Percentiles rank a stretch among this genome's conserved stretches.
phyloP scores from a whole-genome alignment of 2,888 invertebrate species.

The Lycia hirtaria region DNA sequence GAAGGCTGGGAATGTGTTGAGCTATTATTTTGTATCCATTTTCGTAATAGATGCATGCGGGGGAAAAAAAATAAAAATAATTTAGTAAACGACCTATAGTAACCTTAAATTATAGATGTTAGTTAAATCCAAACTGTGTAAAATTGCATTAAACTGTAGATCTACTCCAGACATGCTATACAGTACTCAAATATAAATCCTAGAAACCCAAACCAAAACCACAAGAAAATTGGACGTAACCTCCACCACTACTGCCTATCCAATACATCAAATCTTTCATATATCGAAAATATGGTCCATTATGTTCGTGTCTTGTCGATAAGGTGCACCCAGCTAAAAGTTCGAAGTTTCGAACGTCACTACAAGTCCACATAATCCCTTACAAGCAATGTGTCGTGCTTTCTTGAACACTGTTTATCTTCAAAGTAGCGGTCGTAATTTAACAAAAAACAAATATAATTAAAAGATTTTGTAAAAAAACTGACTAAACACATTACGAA shows the following conservation, averaged over 20 bases:
- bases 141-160: slow-evolving; percentile 48
- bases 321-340: slow-evolving; percentile 54
- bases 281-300: slow-evolving; percentile 31
- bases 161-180: slow-evolving; percentile 51
- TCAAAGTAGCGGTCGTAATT: slow-evolving; percentile 57
- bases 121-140: slow-evolving; percentile 54
- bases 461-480: neutral
- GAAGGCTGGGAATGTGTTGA: slow-evolving; percentile 84
- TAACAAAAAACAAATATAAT: slow-evolving; percentile 32
- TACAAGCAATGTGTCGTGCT: slow-evolving; percentile 68
- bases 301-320: slow-evolving; percentile 47
- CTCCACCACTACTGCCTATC: slow-evolving; percentile 37
- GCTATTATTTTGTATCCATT: slow-evolving; percentile 69
- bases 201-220: slow-evolving; percentile 33
- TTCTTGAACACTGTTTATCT: slow-evolving; percentile 55
- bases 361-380: slow-evolving; percentile 57
- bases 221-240: slow-evolving; percentile 35
- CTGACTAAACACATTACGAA: neutral
- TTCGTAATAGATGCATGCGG: slow-evolving; percentile 76
- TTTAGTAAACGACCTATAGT: slow-evolving; percentile 48
- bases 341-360: slow-evolving; percentile 48
- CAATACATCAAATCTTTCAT: slow-evolving; percentile 27
- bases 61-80: slow-evolving; percentile 66
- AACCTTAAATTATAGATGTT: slow-evolving; percentile 47
- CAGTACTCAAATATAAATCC: slow-evolving; percentile 10